Evolutionary conservation across 2,888 invertebrate genomes (phyloP), one percentile per base, ranked within the genome.

Genomic region (Heliconius ethilla): DNA sequence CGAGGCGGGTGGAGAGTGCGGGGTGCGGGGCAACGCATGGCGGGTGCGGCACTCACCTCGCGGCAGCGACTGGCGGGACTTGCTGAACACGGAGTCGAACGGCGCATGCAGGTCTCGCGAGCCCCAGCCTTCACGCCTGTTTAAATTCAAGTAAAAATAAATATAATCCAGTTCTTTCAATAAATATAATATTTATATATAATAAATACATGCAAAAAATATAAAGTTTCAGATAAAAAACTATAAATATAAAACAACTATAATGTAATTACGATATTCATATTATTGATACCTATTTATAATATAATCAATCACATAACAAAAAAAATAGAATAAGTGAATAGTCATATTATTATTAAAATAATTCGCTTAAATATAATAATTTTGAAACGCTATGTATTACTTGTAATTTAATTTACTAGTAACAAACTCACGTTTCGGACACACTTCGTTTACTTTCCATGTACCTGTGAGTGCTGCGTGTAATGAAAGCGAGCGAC

Each of bases 61-160:
- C 83, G 97, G 97, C 92, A 96, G 92, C 84, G 95, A 95, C 86
- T 95, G 88, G 84, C 93, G 92, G 78, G 89, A 84, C 88, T 94
- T 95, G 87, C 95, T 96, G 94, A 96, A 96, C 92, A 96, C 96
- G 79, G 96, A 96, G 86, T 97, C 97, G 91, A 96, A 96, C 87
- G 97, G 97, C 73, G 96, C 95, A 86, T 96, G 96, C 87, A 97
- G 89, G 88, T 97, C 97, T 84, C 97, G 95, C 82, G 97, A 96
- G 65, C 95, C 93, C 92, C 94, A 94, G 45, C 94, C 95, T 81
- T 94, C 95, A 84, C 94, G 94, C 84, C 94, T 94, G 89, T 79
- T 75, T 77, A 45, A 81, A 66, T 66, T n/a, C 59, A n/a, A 9
- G n/a, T 59, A 2, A 59, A n/a, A 59, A n/a, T n/a, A 51, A 51